Evolutionary conservation across 2,797 vertebrate species (phyloP), one percentile per base, ranked within the genome.

Genomic region (Numenius phaeopus): DNA sequence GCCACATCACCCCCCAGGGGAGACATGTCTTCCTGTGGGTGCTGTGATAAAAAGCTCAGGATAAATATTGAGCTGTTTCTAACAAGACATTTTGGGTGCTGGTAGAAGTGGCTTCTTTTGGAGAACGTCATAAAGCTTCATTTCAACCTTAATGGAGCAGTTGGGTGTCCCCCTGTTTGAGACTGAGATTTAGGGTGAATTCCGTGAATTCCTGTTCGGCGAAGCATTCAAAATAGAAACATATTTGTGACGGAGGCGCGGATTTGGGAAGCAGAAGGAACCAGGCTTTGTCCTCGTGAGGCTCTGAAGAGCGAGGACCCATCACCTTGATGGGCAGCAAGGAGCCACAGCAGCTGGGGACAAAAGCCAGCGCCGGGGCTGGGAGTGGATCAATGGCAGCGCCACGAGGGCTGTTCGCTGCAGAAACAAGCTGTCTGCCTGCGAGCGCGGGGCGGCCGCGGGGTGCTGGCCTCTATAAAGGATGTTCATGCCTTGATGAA

Each of bases 131-230:
- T 8, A 59, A 46, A 26, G 10, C 21, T 34, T 30, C 0, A 0
- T 82, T 82, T 71, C 40, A 24, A 1, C 39, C 24, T 2, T 9
- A 49, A 14, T 0, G 0, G 55, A 62, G 42, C 0, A 1, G n/a
- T 62, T 64, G 44, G 19, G 13, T 19, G 32, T 37, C 14, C 19
- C 13, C 20, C 4, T 16, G 14, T 0, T 40, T 12, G 11, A 30
- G 52, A 19, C 52, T 57, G 42, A 69, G 46, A 24, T 30, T 81
- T 46, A 37, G n/a, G 20, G 47, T 71, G 44, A n/a, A 49, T n/a
- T 80, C 59, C 37, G 47, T 71, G 39, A n/a, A 49, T n/a, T 80
- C 59, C 37, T 42, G 10, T 49, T 50, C 42, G 27, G 52, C 57
- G 52, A 34, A 78, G 49, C 37, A 6, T 83, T 61, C 23, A 6